Percentiles rank a stretch among this genome's conserved stretches.
phyloP scores from a whole-genome alignment of 1,140 invertebrate species.

The Meteorus sp. region DNA sequence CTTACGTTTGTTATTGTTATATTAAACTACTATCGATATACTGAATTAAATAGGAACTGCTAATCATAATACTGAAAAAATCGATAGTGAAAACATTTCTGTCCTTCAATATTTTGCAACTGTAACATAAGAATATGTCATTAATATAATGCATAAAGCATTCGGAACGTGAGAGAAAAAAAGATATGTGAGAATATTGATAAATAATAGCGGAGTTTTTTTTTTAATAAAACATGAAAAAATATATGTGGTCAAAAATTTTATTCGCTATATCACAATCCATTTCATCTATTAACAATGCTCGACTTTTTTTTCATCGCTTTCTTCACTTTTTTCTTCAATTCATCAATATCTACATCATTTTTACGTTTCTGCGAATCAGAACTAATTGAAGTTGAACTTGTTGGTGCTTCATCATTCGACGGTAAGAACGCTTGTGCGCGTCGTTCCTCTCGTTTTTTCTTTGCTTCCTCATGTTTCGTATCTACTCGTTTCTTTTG shows the following conservation, averaged over 20 bases:
- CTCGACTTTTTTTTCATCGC: slow-evolving; percentile 54
- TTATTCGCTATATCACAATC: slow-evolving; percentile 23
- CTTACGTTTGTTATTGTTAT: no score
- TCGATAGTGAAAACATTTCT: slow-evolving; percentile 26
- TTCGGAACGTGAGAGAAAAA: not conserved
- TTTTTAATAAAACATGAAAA: slow-evolving; percentile 43
- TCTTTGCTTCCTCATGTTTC: slow-evolving; percentile 71
- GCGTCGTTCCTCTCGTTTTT: slow-evolving; percentile 75
- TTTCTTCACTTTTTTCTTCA: slow-evolving; percentile 76
- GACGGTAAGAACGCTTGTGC: slow-evolving; percentile 84
- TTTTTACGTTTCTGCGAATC: slow-evolving; percentile 44
- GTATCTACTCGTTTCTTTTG: slow-evolving; percentile 74
- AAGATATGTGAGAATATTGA: not conserved
- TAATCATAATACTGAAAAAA: no score
- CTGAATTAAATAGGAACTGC: no score
- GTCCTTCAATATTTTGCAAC: slow-evolving; percentile 39
- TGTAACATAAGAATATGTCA: slow-evolving; percentile 42
- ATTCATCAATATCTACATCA: slow-evolving; percentile 65
- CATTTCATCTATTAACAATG: slow-evolving; percentile 4
- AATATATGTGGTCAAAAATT: slow-evolving; percentile 3
- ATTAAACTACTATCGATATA: no score
- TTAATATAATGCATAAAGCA: slow-evolving; percentile 16
- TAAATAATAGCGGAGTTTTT: slow-evolving; percentile 1
- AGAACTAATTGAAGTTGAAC: no score
- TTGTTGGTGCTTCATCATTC: slow-evolving; percentile 64